Evolutionary conservation across 2,888 invertebrate genomes (phyloP), one percentile per base, ranked within the genome.

Genomic region (Pristionchus entomophagus): DNA sequence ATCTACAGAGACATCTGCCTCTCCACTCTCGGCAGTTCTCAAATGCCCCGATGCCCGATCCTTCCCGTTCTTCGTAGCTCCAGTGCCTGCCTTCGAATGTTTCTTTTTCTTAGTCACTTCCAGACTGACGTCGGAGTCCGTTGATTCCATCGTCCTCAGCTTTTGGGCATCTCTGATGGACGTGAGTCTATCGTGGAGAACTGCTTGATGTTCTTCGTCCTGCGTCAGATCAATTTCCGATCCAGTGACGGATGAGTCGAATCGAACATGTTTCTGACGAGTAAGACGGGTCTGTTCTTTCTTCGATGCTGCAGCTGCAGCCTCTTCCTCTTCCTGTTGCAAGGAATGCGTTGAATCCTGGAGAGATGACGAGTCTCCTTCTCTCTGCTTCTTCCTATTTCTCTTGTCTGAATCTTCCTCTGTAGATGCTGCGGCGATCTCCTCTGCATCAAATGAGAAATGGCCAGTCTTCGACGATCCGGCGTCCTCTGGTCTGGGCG

Each of bases 101-200:
- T 62, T 65, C 51, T 65, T 65, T 32, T 59, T 65, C 62, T 84
- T 45, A 19, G 17, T 5, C 2, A 62, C 69, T 19, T 59, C 84
- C 10, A 62, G 19, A 45, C 35, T 49, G 41, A 38, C 35, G 22
- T 49, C 49, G 14, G 69, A 73, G 35, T 85, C 73, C 26, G 85
- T 83, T 73, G 10, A 73, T 26, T 62, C 82, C 59, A 81, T 85
- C 51, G 51, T 86, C 59, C 86, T 88, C 80, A 87, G 22, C 29
- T 35, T 83, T 51, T 49, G 35, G 17, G 35, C 53, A 32, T 51
- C 49, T 73, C 45, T 45, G 35, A 59, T 65, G 45, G 45, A 26
- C 22, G 85, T 59, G 3, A 56, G 51, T 35, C 73, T n/a, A 35
- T 85, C 32, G 8, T 41, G 56, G 2, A 49, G n/a, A 8, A 84